A percentile compares a stretch with the other conserved stretches of the same genome.
phyloP scores from a whole-genome alignment of 2,797 vertebrate genomes.

The Somateria mollissima region DNA sequence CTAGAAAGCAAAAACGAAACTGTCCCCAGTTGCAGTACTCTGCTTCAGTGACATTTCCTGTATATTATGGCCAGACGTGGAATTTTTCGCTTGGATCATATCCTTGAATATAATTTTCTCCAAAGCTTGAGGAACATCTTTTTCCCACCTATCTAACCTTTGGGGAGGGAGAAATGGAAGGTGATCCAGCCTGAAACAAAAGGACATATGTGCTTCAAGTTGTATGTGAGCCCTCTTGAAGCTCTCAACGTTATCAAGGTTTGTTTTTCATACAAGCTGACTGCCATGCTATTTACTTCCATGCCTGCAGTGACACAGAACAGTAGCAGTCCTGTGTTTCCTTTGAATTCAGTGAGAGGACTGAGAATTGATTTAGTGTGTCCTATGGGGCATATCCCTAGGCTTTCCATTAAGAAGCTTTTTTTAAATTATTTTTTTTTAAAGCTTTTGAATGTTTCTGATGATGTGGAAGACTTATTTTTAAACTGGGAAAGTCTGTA shows the following conservation, averaged over 20 bases:
- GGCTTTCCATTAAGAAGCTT: not conserved
- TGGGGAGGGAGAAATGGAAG: not conserved
- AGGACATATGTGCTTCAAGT: not conserved
- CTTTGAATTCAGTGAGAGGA: not conserved
- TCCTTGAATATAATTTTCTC: not conserved
- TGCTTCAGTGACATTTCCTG: not conserved
- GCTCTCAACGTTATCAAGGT: not conserved
- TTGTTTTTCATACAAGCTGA: accelerated
- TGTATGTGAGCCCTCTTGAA: not conserved
- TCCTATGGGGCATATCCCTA: not conserved
- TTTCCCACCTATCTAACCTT: not conserved
- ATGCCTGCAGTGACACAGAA: accelerated
- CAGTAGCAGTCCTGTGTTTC: not conserved
- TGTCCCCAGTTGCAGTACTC: not conserved
- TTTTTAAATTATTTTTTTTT: not conserved
- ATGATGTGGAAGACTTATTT: slow-evolving; percentile 49
- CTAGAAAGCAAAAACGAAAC: not conserved
- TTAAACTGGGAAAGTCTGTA: slow-evolving; percentile 59
- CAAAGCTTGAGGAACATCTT: not conserved
- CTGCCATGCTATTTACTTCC: accelerated
- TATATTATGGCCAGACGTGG: not conserved
- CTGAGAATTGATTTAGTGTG: not conserved
- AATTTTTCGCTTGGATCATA: not conserved
- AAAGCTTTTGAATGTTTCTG: not conserved
- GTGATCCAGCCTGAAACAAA: not conserved